A percentile compares a stretch with the other conserved stretches of the same genome.
Conservation (phyloP, 2,113 vertebrate species). For the Nibea coibor region DNA sequence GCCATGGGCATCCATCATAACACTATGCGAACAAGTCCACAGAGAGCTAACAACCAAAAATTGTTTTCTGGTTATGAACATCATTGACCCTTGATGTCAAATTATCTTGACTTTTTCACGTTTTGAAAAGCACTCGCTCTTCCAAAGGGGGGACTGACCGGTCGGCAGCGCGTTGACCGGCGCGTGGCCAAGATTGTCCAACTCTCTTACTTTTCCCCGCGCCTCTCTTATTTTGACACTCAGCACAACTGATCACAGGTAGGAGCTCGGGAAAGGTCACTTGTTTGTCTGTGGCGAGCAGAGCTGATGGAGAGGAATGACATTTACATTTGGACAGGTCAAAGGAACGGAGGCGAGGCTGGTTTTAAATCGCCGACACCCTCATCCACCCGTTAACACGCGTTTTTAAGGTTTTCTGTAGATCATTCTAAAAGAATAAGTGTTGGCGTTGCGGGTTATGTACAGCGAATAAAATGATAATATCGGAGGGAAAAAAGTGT, state of each 20-base stretch:
- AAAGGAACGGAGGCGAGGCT: constrained; percentile 30
- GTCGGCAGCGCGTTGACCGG: not conserved
- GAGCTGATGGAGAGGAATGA: constrained; percentile 70
- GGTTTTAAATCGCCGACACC: constrained; percentile 10
- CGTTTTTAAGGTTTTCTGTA: not conserved
- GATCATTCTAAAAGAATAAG: not conserved
- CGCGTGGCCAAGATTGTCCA: not conserved
- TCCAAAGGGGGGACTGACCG: not conserved
- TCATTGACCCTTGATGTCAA: not conserved
- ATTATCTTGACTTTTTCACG: constrained; percentile 2
- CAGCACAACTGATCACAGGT: constrained; percentile 48
- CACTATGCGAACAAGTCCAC: not conserved
- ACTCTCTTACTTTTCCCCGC: not conserved
- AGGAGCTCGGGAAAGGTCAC: constrained; percentile 71
- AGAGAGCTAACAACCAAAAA: constrained; percentile 14
- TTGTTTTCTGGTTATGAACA: constrained; percentile 29
- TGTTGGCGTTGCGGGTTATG: not conserved
- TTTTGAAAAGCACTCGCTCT: not conserved
- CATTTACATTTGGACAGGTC: constrained; percentile 63
- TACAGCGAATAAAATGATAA: not conserved
- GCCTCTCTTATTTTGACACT: constrained; percentile 25
- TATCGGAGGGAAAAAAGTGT: not conserved
- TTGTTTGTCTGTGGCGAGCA: constrained; percentile 50
- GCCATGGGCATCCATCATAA: constrained; percentile 32
- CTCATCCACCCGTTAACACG: constrained; percentile 10